A percentile compares a stretch with the other conserved stretches of the same genome.
These are phyloP conservation scores for Ecdyonurus torrentis DNA, from an alignment of 2,888 invertebrate genomes.

Conservation along the genomic window DNA sequence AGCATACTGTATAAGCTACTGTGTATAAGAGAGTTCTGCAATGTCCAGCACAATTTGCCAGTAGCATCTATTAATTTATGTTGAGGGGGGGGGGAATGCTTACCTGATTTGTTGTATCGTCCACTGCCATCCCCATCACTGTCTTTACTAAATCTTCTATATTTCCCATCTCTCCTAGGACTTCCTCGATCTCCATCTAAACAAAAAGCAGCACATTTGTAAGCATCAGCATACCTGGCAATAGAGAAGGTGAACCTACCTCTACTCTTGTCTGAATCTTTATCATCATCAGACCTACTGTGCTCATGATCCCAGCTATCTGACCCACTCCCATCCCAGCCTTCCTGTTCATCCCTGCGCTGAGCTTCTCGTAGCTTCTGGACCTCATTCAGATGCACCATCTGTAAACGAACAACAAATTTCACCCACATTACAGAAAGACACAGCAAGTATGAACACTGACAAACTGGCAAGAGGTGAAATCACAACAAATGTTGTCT, in stretches of 20 bases:
- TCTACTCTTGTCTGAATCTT: constrained; percentile 8
- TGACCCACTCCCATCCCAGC: constrained; percentile 17
- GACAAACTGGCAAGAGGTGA: background rate
- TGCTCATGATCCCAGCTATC: constrained; percentile 21
- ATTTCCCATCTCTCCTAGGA: background rate
- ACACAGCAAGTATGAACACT: background rate
- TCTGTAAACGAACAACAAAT: constrained; percentile 20
- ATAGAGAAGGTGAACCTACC: no score
- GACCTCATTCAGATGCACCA: constrained; percentile 60
- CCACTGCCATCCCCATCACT: background rate
- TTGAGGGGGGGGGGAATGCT: no score
- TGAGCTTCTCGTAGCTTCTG: constrained; percentile 59
- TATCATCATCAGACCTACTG: constrained; percentile 35
- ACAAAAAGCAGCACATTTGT: background rate
- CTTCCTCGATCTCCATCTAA: background rate
- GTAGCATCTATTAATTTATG: no score
- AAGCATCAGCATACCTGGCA: no score
- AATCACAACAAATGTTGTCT: background rate
- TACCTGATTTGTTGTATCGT: background rate
- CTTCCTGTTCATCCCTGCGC: constrained; percentile 24
- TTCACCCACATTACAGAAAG: background rate
- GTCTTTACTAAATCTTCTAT: background rate
- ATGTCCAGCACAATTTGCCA: no score
- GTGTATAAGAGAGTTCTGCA: no score
- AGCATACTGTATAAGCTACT: no score